Evolutionary conservation across 2,888 invertebrate genomes (phyloP).

Genomic region (Drosophila merina): DNA sequence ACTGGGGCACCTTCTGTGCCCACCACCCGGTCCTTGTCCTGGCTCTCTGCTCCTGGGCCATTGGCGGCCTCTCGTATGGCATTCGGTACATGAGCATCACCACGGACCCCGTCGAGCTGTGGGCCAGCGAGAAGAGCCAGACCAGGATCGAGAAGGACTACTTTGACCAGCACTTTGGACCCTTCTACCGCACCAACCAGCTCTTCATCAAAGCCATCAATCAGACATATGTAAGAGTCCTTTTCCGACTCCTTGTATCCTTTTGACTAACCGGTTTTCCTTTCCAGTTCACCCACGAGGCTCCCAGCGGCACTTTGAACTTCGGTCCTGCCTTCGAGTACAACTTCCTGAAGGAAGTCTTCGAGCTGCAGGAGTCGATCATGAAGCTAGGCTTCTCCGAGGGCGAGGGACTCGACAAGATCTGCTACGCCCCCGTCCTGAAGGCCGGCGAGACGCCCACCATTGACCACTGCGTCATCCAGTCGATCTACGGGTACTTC

Average conservation of each 20-base stretch:
- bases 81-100: conserved; percentile 88
- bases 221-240: conserved; percentile 74
- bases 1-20: conserved; percentile 87
- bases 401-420: conserved; percentile 86
- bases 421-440: conserved; percentile 94
- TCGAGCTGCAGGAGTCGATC: conserved; percentile 88
- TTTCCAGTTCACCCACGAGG: conserved; percentile 82
- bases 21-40: conserved; percentile 87
- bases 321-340: conserved; percentile 93
- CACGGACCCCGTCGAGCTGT: conserved; percentile 95
- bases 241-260: not conserved
- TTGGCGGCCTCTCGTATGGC: conserved; percentile 88
- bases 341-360: conserved; percentile 90
- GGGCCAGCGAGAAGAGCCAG: conserved; percentile 93
- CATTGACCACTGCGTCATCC: conserved; percentile 89
- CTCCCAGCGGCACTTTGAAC: conserved; percentile 82
- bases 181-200: conserved; percentile 95
- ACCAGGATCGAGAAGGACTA: conserved; percentile 93
- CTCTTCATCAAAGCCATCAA: conserved; percentile 90
- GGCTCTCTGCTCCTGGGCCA: conserved; percentile 87
- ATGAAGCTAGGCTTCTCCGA: conserved; percentile 86
- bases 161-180: conserved; percentile 93
- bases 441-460: conserved; percentile 86
- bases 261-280: too few relatives aligned
- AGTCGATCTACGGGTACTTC: conserved; percentile 93